Evolutionary conservation across 2,888 invertebrate genomes (phyloP), one percentile per base, ranked within the genome.

Genomic region (Aspidiotus destructor): DNA sequence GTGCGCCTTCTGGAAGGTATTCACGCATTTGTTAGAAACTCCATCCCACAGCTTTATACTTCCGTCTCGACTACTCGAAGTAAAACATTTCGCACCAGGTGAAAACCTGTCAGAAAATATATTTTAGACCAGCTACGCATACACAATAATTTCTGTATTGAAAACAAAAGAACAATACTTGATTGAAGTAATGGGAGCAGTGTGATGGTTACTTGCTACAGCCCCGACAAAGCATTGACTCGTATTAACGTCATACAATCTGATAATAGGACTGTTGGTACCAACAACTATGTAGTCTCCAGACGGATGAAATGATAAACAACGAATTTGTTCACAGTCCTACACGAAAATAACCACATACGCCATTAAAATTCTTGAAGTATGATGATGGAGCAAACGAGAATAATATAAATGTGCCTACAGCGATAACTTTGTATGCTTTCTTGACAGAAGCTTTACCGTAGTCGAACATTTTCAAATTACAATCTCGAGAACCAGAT

Each of bases 361-460:
- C 13, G 5, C 16, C 1, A 42, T 62, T 3, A 10, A 62, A 62
- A 10, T 40, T 61, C 1, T 40, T 13, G 10, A 16, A 28, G 28
- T 5, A 28, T 28, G 28, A 28, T 58, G 16, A 6, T 17, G 13
- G 16, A 58, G 13, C 13, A 16, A 58, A 58, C 13, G 13, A 58
- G 16, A 15, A 3, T 52, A n/a, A 3, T n/a, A 3, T 5, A 52
- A n/a, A 52, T n/a, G 15, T 13, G 72, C 80, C 78, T 75, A 89
- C 89, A 71, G 92, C 92, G 48, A 98, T 92, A 53, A 94, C 95
- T 75, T 93, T 92, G 76, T 89, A 95, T 0, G 98, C 98, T 76
- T 98, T 94, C 78, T 98, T 99, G 0, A 97, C 97, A 0, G 97
- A 96, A 0, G 98, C 94, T 78, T 99, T 98, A 52, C 97, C 94